Evolutionary conservation across 1,140 invertebrate genomes (phyloP), one percentile per base, ranked within the genome.

Genomic region (Zaprionus capensis): DNA sequence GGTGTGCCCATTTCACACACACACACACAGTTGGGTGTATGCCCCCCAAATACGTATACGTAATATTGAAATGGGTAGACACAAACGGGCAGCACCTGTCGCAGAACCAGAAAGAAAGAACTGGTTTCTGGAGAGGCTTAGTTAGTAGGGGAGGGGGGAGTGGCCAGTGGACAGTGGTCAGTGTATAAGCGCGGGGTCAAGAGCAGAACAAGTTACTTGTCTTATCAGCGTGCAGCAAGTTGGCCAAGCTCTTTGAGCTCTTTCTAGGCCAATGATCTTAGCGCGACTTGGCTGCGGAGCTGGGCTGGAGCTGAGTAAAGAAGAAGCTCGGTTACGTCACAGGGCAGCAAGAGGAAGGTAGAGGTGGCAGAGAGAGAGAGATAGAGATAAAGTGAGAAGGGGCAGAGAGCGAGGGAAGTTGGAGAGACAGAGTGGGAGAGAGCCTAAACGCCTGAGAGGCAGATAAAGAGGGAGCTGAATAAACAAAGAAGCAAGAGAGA

Each of bases 211-310:
- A 74, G 71, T 63, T 74, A 58, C 11, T 56, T 12, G 51, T 46
- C 15, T 74, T 56, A 56, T 63, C 58, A 70, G 31, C 26, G 34
- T 67, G 65, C 65, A 57, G 56, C 65, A 46, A 57, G 26, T 55
- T 67, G 55, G 38, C 55, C 24, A 66, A 36, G 26, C 36, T 28
- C 31, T 56, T 58, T 70, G 68, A 76, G 56, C 72, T 76, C 83
- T 83, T 80, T 88, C 70, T 85, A 86, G 82, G 82, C 83, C 83
- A 85, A 85, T 85, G 82, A 82, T 85, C 82, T 85, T 81, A 71
- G 34, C 17, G 26, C n/a, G 31, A 36, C 36, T 58, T 44, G 64
- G 24, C 15, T 31, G 4, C 7, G 28, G 7, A 31, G 38, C 14
- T 11, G 2, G 2, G 7, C 28, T 31, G 34, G 59, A 49, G 59